Conservation (phyloP, 2,113 vertebrate genomes). For the Amblyornis subalaris region DNA sequence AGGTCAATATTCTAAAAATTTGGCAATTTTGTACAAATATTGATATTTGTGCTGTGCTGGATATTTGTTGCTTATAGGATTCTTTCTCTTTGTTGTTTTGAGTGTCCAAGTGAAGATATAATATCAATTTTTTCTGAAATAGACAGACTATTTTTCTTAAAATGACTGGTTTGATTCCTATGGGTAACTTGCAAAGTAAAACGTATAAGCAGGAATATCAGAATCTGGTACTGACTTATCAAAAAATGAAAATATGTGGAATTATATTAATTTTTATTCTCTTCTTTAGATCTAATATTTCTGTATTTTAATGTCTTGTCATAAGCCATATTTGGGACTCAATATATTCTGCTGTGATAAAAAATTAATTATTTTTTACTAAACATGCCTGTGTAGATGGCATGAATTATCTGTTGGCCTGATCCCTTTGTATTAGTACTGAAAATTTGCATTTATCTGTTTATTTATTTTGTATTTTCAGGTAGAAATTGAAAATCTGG, state of each 20-base stretch:
- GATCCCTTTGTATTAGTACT: not conserved
- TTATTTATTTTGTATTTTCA: constrained; percentile 62
- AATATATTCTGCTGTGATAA: not conserved
- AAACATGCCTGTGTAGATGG: not conserved
- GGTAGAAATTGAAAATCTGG: constrained; percentile 90
- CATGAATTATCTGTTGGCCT: not conserved
- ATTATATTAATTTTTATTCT: not conserved
- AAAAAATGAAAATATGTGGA: not conserved
- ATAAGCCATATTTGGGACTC: not conserved
- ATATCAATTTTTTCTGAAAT: not conserved
- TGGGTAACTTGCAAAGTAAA: not conserved
- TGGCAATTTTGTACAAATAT: not conserved
- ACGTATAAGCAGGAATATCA: not conserved
- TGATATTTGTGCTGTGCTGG: not conserved
- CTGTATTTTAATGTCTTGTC: not conserved
- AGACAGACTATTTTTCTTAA: not conserved
- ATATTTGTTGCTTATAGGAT: not conserved
- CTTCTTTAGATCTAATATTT: not conserved
- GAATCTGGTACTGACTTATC: not conserved
- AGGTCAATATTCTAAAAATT: not conserved
- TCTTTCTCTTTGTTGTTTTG: not conserved
- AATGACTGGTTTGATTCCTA: not conserved
- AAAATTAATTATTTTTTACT: not conserved
- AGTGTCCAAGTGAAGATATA: not conserved
- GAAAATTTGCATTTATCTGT: not conserved